Conservation (phyloP, 1,140 invertebrate genomes). For the Musca vetustissima region DNA sequence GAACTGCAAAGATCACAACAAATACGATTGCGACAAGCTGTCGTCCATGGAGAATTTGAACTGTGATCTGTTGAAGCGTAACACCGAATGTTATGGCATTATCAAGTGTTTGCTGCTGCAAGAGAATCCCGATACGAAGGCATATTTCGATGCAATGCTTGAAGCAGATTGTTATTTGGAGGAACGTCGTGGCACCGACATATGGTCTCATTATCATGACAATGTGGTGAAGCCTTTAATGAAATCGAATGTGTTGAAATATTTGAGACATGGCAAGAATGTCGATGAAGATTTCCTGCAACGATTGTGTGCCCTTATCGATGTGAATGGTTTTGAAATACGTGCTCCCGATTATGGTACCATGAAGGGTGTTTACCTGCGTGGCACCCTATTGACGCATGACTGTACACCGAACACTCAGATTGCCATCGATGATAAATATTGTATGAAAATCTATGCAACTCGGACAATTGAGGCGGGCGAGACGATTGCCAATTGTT, state of each 20-base stretch:
- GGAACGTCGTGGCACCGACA: slow-evolving; percentile 58
- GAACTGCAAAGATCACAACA: slow-evolving; percentile 63
- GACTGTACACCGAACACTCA: slow-evolving; percentile 68
- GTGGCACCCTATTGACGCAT: slow-evolving; percentile 69
- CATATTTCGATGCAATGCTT: slow-evolving; percentile 63
- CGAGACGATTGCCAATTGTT: slow-evolving; percentile 71
- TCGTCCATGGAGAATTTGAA: slow-evolving; percentile 29
- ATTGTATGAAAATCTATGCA: slow-evolving; percentile 64
- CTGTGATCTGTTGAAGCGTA: slow-evolving; percentile 32
- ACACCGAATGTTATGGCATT: slow-evolving; percentile 33
- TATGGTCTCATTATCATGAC: slow-evolving; percentile 63
- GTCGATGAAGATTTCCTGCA: slow-evolving; percentile 61
- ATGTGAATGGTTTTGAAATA: slow-evolving; percentile 71
- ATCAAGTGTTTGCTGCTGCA: slow-evolving; percentile 57
- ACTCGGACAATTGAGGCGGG: slow-evolving; percentile 64
- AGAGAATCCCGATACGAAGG: slow-evolving; percentile 61
- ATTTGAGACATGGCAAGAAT: slow-evolving; percentile 40
- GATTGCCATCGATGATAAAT: slow-evolving; percentile 65
- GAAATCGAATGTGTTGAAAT: slow-evolving; percentile 30
- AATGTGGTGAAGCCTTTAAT: slow-evolving; percentile 58
- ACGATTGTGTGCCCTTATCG: slow-evolving; percentile 65
- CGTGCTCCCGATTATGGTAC: slow-evolving; percentile 58
- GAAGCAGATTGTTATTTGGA: slow-evolving; percentile 65
- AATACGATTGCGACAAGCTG: slow-evolving; percentile 38
- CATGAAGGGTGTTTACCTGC: slow-evolving; percentile 65